A percentile compares a stretch with the other conserved stretches of the same genome.
Evolutionary conservation across 92 coral and sea anemone genomes (phyloP).

Genomic region (Galaxea fascicularis): DNA sequence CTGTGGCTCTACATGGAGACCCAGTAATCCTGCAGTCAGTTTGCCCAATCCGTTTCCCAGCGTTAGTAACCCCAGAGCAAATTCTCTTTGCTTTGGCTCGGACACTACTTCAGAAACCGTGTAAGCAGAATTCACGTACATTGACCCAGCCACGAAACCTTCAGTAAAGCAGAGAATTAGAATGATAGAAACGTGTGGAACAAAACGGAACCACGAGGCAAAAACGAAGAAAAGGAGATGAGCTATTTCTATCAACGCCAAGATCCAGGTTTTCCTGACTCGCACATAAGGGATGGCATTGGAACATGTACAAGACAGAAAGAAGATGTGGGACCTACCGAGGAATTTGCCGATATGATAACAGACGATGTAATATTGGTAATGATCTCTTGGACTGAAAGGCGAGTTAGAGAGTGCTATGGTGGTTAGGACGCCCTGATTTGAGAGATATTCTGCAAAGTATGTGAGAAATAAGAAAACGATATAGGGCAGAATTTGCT

Average conservation of each 20-base stretch:
- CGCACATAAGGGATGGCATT: slow-evolving; percentile 69
- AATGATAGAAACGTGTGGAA: slow-evolving; percentile 72
- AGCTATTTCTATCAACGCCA: slow-evolving; percentile 62
- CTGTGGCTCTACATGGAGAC: slow-evolving; percentile 74
- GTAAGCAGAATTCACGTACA: slow-evolving; percentile 82
- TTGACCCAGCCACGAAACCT: slow-evolving; percentile 84
- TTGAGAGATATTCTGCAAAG: slow-evolving; percentile 86
- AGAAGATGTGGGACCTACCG: slow-evolving; percentile 82
- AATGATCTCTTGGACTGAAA: slow-evolving; percentile 85
- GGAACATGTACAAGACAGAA: slow-evolving; percentile 66
- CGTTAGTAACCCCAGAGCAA: slow-evolving; percentile 81
- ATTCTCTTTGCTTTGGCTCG: slow-evolving; percentile 65
- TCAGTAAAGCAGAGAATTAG: slow-evolving; percentile 72
- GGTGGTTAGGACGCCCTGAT: slow-evolving; percentile 85
- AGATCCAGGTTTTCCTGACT: slow-evolving; percentile 78
- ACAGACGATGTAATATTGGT: slow-evolving; percentile 79
- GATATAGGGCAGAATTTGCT: slow-evolving; percentile 71
- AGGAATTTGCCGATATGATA: slow-evolving; percentile 86
- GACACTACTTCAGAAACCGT: slow-evolving; percentile 71
- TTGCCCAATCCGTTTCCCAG: slow-evolving; percentile 84
- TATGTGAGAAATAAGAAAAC: slow-evolving; percentile 75
- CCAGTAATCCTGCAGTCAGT: slow-evolving; percentile 73
- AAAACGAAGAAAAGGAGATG: slow-evolving; percentile 68
- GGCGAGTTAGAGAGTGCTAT: slow-evolving; percentile 74
- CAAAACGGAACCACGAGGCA: slow-evolving; percentile 79